These are phyloP conservation scores for Homalodisca vitripennis DNA, from an alignment of 1,140 invertebrate species.

Conservation along the genomic window DNA sequence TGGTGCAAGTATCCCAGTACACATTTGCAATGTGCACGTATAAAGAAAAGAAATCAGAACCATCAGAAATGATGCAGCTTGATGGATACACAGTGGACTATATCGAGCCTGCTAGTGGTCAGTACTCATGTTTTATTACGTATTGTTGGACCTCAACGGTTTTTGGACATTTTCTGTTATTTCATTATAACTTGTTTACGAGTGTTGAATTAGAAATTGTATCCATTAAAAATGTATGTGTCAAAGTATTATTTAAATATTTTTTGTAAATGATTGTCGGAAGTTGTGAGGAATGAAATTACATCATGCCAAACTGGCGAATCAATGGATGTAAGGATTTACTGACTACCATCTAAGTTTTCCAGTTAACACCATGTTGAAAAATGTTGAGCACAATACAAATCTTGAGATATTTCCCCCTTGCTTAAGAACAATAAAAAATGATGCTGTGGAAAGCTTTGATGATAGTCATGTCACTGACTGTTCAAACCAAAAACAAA, in stretches of 20 bases:
- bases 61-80: constrained; percentile 98
- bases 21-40: constrained; percentile 99
- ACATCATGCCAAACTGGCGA: no score
- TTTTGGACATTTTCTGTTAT: background rate
- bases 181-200: background rate
- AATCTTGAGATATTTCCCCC: no score
- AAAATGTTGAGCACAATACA: no score
- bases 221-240: background rate
- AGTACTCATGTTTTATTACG: constrained; percentile 36
- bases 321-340: no score
- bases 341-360: no score
- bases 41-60: constrained; percentile 98
- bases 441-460: no score
- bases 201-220: background rate
- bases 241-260: constrained; percentile 21
- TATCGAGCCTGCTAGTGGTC: constrained; percentile 89
- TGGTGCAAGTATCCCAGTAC: constrained; percentile 99
- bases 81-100: constrained; percentile 99
- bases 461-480: no score
- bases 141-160: background rate
- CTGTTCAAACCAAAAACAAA: no score
- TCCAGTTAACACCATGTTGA: no score
- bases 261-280: constrained; percentile 30
- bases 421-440: no score
- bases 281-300: no score